Evolutionary conservation across 2,113 vertebrate genomes (phyloP).

Genomic region (Thinocorus orbignyianus): DNA sequence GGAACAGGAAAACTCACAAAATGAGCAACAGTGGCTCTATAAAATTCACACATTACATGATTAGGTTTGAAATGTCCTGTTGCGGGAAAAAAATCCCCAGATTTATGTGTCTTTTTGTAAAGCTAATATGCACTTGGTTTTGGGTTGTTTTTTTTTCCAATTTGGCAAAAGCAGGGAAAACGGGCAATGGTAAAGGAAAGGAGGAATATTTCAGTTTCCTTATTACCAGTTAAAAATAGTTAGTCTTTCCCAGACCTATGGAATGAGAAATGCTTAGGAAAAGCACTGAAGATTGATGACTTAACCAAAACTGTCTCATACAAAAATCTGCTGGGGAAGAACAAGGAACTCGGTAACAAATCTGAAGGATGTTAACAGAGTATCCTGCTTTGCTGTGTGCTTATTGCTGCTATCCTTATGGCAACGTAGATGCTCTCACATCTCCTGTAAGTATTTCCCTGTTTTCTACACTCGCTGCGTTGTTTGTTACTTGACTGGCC

Average conservation of each 20-base stretch:
- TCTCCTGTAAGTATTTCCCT: background rate
- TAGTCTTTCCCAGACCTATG: background rate
- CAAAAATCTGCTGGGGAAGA: slow-evolving; percentile 2
- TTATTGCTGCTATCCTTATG: background rate
- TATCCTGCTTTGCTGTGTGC: background rate
- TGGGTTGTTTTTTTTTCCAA: background rate
- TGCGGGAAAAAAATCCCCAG: background rate
- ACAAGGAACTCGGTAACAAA: background rate
- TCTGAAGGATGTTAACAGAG: background rate
- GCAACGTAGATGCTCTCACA: background rate
- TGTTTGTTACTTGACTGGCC: background rate
- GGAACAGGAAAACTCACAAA: background rate
- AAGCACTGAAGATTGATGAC: background rate
- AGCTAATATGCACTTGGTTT: background rate
- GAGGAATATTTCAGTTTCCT: background rate
- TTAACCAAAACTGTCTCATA: background rate
- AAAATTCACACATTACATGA: background rate
- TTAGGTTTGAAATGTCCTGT: background rate
- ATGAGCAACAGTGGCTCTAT: background rate
- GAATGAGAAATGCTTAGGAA: slow-evolving; percentile 27
- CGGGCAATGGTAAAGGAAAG: background rate
- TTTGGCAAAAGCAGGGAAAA: background rate
- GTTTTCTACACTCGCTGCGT: background rate
- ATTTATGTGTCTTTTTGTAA: slow-evolving; percentile 23
- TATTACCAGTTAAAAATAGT: background rate